These are phyloP conservation scores for Colius striatus DNA, from an alignment of 2,113 vertebrate species.

Conservation along the genomic window DNA sequence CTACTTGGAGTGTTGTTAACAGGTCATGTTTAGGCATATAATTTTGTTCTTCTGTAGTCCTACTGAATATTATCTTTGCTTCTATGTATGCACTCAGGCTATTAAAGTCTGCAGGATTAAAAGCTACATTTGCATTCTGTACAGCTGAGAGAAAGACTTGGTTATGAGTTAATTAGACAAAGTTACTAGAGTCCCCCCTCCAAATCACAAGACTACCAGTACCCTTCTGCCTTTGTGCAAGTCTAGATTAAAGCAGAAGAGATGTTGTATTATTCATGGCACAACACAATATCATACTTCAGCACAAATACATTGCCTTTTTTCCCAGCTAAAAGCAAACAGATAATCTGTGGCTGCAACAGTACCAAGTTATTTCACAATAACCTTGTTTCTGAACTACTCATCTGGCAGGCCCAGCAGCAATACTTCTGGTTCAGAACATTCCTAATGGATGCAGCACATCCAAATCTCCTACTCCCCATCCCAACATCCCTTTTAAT, in stretches of 20 bases:
- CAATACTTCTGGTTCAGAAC: neutral
- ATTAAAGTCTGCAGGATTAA: neutral
- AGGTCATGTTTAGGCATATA: neutral
- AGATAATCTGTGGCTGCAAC: neutral
- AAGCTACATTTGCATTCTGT: neutral
- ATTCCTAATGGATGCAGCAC: neutral
- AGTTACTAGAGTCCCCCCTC: neutral
- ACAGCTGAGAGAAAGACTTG: neutral
- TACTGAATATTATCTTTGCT: neutral
- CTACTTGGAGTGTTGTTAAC: neutral
- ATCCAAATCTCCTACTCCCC: neutral
- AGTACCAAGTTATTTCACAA: neutral
- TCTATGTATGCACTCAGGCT: neutral
- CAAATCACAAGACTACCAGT: neutral
- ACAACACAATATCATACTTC: neutral
- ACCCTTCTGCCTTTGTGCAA: neutral
- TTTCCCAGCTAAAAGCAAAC: neutral
- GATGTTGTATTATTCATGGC: neutral
- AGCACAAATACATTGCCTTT: neutral
- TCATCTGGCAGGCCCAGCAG: conserved; percentile 4
- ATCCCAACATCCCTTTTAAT: neutral
- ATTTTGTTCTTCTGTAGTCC: neutral
- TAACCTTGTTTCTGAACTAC: neutral
- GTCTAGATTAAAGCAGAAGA: neutral
- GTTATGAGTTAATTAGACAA: neutral